phyloP scores from a whole-genome alignment of 2,888 invertebrate genomes.

The Myopa tessellatipennis region DNA sequence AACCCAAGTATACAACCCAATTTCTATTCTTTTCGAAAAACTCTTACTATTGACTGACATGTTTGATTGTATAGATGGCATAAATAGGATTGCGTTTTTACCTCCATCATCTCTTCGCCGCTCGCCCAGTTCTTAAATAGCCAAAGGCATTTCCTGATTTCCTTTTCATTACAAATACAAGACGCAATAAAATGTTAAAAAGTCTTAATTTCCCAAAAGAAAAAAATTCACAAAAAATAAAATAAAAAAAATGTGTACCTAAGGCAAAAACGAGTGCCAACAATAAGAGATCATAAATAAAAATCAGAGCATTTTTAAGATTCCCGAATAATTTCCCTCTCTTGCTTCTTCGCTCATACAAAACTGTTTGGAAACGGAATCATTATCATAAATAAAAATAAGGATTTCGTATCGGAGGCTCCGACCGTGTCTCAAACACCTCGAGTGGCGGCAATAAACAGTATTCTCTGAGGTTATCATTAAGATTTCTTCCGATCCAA shows the following conservation, averaged over 20 bases:
- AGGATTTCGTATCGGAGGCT: constrained; percentile 14
- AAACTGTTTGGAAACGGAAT: constrained; percentile 10
- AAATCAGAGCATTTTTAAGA: constrained; percentile 23
- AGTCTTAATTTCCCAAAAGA: constrained; percentile 16
- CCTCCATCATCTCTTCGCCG: too few relatives aligned
- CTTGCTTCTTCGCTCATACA: background rate
- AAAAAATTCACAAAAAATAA: background rate
- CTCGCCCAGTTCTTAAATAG: background rate
- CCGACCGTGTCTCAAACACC: constrained; percentile 11
- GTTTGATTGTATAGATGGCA: too few relatives aligned
- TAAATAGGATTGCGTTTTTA: too few relatives aligned
- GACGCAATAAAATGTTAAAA: constrained; percentile 30
- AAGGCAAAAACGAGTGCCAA: background rate
- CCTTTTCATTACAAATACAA: background rate
- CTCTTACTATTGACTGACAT: too few relatives aligned
- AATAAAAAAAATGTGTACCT: background rate
- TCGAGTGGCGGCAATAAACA: constrained; percentile 17
- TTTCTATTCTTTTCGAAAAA: too few relatives aligned
- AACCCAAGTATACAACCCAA: too few relatives aligned
- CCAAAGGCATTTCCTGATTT: background rate
- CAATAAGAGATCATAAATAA: constrained; percentile 27
- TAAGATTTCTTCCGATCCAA: constrained; percentile 4
- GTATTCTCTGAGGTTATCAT: constrained; percentile 20
- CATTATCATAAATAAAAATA: constrained; percentile 30
- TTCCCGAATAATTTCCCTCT: constrained; percentile 10